A percentile compares a stretch with the other conserved stretches of the same genome.
Evolutionary conservation across 2,888 invertebrate genomes (phyloP).

Genomic region (Coleophora deauratella): DNA sequence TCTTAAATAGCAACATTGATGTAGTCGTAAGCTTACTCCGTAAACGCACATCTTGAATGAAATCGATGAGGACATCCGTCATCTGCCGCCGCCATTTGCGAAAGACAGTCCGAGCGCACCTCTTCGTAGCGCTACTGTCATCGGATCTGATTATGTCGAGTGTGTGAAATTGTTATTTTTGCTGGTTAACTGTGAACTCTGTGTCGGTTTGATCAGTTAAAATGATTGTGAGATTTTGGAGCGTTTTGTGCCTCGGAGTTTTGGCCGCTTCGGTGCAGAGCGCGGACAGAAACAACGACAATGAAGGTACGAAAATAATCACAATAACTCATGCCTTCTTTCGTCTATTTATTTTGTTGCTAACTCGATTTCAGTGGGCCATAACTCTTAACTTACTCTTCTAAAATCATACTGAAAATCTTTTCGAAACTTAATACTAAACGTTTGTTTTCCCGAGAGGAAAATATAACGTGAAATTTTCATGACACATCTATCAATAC

Average conservation of each 20-base stretch:
- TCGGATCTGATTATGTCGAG: slow-evolving; percentile 63
- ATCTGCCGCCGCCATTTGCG: slow-evolving; percentile 74
- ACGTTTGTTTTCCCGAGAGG: too few species aligned
- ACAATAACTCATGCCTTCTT: slow-evolving; percentile 27
- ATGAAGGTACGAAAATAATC: slow-evolving; percentile 56
- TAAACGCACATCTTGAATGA: slow-evolving; percentile 48
- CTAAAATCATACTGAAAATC: background rate
- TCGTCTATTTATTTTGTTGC: slow-evolving; percentile 51
- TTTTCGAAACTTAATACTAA: background rate
- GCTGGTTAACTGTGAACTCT: slow-evolving; percentile 59
- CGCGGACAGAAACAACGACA: slow-evolving; percentile 65
- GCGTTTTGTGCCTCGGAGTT: slow-evolving; percentile 66
- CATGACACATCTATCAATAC: background rate
- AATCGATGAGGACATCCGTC: slow-evolving; percentile 74
- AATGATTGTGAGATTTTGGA: slow-evolving; percentile 73
- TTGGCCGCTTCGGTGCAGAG: slow-evolving; percentile 62
- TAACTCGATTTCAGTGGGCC: slow-evolving; percentile 5
- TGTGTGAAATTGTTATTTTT: slow-evolving; percentile 61
- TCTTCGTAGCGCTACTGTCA: slow-evolving; percentile 62
- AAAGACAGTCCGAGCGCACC: slow-evolving; percentile 57
- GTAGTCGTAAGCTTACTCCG: slow-evolving; percentile 28
- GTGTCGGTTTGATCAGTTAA: slow-evolving; percentile 55
- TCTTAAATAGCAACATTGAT: too few species aligned
- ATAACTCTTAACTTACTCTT: slow-evolving; percentile 10
- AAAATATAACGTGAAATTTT: too few species aligned